Conservation (phyloP, 2,797 vertebrate species). For the Scyliorhinus canicula region DNA sequence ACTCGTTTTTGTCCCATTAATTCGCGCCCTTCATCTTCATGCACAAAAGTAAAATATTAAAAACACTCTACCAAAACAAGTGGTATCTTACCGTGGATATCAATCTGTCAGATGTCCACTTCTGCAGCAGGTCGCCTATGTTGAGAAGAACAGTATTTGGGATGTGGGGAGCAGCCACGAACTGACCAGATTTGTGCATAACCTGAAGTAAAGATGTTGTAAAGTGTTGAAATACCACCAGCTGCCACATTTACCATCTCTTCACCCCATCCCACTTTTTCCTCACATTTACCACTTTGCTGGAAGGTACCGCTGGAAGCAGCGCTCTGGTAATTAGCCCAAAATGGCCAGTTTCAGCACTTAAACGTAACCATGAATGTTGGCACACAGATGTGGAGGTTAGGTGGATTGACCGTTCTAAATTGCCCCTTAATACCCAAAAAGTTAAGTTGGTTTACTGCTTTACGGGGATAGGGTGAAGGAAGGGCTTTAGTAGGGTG, state of each 20-base stretch:
- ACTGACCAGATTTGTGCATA: conserved; percentile 51
- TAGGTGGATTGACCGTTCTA: no score
- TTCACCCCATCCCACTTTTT: conserved; percentile 53
- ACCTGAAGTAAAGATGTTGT: conserved; percentile 49
- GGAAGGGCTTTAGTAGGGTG: no score
- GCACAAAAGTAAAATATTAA: background rate
- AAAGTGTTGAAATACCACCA: background rate
- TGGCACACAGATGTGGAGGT: no score
- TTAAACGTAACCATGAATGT: background rate
- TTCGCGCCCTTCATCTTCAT: no score
- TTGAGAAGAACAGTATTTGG: conserved; percentile 60
- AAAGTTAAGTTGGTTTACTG: no score
- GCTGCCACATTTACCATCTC: conserved; percentile 45
- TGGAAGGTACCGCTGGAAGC: background rate
- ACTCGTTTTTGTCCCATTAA: no score
- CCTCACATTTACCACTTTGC: background rate
- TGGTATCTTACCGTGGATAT: conserved; percentile 53
- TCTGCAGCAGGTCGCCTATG: conserved; percentile 66
- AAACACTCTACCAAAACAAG: background rate
- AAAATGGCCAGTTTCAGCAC: background rate
- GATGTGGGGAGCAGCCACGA: conserved; percentile 49
- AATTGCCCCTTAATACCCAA: no score
- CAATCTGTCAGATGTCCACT: conserved; percentile 61
- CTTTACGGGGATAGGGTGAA: no score
- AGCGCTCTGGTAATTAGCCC: background rate